Percentiles rank a stretch among this genome's conserved stretches.
phyloP scores from a whole-genome alignment of 2,888 invertebrate genomes.

The Melanchra persicariae region DNA sequence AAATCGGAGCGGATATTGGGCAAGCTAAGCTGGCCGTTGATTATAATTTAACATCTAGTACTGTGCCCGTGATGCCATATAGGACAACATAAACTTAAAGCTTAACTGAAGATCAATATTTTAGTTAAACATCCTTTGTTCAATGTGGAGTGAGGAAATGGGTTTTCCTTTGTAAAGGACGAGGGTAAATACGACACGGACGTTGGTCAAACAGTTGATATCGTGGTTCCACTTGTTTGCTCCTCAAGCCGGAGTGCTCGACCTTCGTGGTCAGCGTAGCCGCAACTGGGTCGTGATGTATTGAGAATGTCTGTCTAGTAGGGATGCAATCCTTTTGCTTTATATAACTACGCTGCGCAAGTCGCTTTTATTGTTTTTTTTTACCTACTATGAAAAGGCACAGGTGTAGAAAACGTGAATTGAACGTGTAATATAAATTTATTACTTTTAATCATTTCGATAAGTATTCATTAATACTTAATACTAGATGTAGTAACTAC shows the following conservation, averaged over 20 bases:
- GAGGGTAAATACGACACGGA: constrained; percentile 47
- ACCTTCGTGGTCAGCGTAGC: constrained; percentile 69
- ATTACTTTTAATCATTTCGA: constrained; percentile 23
- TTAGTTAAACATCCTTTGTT: constrained; percentile 78
- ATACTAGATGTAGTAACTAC: constrained; percentile 1
- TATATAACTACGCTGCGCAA: background rate
- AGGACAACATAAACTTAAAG: constrained; percentile 52
- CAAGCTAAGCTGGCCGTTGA: constrained; percentile 44
- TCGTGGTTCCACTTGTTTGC: constrained; percentile 46
- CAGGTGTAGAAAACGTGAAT: constrained; percentile 6
- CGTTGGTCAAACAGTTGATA: constrained; percentile 48
- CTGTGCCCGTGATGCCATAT: constrained; percentile 27
- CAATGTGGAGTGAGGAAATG: constrained; percentile 75
- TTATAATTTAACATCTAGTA: constrained; percentile 38
- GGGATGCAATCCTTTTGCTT: constrained; percentile 11
- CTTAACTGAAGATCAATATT: constrained; percentile 77
- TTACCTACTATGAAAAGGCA: background rate
- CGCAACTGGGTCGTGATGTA: constrained; percentile 65
- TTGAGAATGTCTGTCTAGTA: constrained; percentile 14
- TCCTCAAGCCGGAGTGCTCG: constrained; percentile 60
- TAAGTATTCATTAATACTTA: constrained; percentile 21
- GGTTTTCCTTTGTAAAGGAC: constrained; percentile 74
- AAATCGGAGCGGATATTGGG: constrained; percentile 59
- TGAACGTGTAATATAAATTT: constrained; percentile 5
- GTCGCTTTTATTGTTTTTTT: background rate